Base-by-base conservation (phyloP, 92 coral and sea anemone species). In the Diadumene lineata region DNA sequence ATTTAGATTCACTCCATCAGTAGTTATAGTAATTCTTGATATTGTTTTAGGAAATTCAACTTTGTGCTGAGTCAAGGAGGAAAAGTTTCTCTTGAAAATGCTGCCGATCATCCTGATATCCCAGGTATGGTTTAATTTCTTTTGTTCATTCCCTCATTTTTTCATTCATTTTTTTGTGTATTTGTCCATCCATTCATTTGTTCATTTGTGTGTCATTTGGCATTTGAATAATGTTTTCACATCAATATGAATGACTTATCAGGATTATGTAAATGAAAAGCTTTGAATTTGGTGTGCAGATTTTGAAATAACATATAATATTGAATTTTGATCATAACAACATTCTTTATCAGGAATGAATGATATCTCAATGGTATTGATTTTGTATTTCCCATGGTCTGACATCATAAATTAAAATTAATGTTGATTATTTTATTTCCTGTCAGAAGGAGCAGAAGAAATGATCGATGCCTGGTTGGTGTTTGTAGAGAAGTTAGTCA, bases 391-490 rank as follows among this genome's bases (percentile, higher is more conserved):
- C n/a, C n/a, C n/a, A n/a, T n/a, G n/a, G n/a, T n/a, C n/a, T n/a
- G n/a, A n/a, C n/a, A n/a, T n/a, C n/a, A n/a, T n/a, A n/a, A n/a
- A n/a, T n/a, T n/a, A n/a, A n/a, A n/a, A n/a, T n/a, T n/a, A n/a
- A n/a, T n/a, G n/a, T n/a, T n/a, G n/a, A n/a, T n/a, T n/a, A n/a
- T n/a, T n/a, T n/a, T n/a, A n/a, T n/a, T n/a, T 56, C 0, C 58
- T 81, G 18, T 58, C 79, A 55, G 97, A 90, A 50, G 97, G 97
- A 25, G 77, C 97, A 21, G 93, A 92, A 69, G 97, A 94, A 81
- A 79, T 92, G 86, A 44, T 94, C 7, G 97, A 92, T 81, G 93
- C 96, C 0, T 94, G 98, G 98, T 74, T 94, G 44, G 84, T 85
- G 34, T 69, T 94, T 58, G 82, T 92, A 60, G 92, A 90, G 30